Evolutionary conservation across 2,888 invertebrate species (phyloP), one percentile per base, ranked within the genome.

Genomic region (Camponotus fellah): DNA sequence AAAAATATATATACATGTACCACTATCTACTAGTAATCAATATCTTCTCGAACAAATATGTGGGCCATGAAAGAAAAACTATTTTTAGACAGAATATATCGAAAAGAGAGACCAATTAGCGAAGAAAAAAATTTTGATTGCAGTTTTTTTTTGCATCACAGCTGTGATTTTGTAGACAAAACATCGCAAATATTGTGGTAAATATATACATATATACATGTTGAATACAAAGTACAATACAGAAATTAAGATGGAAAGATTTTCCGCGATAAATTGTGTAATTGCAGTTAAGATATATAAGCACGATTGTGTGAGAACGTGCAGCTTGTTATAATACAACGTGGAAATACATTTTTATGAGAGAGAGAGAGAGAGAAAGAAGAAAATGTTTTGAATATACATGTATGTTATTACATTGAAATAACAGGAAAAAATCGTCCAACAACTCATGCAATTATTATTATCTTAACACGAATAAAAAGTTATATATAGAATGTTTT

Each of bases 351-450:
- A 6, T 69, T 69, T n/a, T 46, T 46, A 17, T 10, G 65, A 37
- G 14, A 46, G 17, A 68, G 49, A 56, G 26, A 26, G 26, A 26
- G 26, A 40, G 37, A 37, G 14, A 46, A 3, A 26, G 26, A 21
- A 10, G 21, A 17, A 56, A 21, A 26, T 56, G 8, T 69, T 69
- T 69, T n/a, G 12, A 69, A 69, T 49, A n/a, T 69, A 26, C 26
- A 26, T 26, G 26, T 46, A 53, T 3, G 3, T 53, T 3, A 26
- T 26, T 26, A 26, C 26, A 26, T 26, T 26, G 26, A 26, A 26
- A 26, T 26, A 26, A 26, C 2, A 26, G 26, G 26, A 26, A 26
- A 26, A 26, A 2, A 26, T 26, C 26, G 26, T 26, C 26, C 26
- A 26, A 26, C 26, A 26, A 26, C 2, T 26, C 26, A 26, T 26